Evolutionary conservation across 2,113 vertebrate genomes (phyloP).

Genomic region (Gambusia holbrooki): DNA sequence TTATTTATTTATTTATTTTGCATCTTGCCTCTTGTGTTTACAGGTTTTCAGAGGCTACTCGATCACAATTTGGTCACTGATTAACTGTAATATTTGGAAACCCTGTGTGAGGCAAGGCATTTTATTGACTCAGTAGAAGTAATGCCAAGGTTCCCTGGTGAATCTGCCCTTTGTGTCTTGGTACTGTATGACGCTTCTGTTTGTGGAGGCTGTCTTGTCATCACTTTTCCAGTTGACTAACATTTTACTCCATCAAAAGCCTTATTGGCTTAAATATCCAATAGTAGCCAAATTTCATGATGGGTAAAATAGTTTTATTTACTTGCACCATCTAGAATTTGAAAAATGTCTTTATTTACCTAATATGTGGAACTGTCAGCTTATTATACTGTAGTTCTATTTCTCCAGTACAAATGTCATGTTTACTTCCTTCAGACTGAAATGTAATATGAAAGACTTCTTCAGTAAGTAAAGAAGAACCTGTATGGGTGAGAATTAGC

Average conservation of each 20-base stretch:
- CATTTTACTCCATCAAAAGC: background rate
- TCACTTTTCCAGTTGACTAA: background rate
- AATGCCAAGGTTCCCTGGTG: background rate
- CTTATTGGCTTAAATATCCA: background rate
- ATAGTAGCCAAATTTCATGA: background rate
- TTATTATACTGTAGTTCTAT: too few species aligned
- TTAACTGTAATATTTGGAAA: background rate
- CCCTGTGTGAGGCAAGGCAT: background rate
- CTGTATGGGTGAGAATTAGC: slow-evolving; percentile 18
- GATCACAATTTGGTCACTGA: background rate
- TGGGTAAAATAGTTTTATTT: background rate
- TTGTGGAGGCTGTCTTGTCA: background rate
- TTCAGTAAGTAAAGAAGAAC: slow-evolving; percentile 9
- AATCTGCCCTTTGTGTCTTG: background rate
- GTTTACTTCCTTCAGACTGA: too few species aligned
- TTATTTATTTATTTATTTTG: slow-evolving; percentile 4
- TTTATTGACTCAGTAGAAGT: background rate
- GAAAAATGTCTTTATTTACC: too few species aligned
- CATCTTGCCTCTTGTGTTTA: background rate
- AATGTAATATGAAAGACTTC: too few species aligned
- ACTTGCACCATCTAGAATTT: background rate
- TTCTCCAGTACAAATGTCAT: too few species aligned
- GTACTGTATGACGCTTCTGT: background rate
- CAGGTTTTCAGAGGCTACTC: background rate
- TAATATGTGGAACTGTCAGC: too few species aligned